phyloP scores from a whole-genome alignment of 2,113 vertebrate genomes.

The Australoheros scitulus region DNA sequence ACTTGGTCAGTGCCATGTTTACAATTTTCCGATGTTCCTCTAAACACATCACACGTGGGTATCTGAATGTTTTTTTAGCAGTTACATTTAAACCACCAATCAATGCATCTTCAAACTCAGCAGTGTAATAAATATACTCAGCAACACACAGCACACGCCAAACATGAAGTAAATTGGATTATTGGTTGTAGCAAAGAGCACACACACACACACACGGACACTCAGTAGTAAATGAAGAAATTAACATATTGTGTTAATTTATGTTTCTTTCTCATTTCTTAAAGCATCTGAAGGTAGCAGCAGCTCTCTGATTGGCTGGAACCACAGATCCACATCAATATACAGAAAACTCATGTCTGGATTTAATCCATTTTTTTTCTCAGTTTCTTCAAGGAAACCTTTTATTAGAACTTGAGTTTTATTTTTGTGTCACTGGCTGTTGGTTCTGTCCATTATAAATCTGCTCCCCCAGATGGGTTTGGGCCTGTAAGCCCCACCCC shows the following conservation, averaged over 20 bases:
- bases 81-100: neutral
- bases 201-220: neutral
- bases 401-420: no score
- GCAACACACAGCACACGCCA: neutral
- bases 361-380: neutral
- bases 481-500: neutral
- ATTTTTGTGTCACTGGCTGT: neutral
- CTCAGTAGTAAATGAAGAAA: neutral
- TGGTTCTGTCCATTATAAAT: neutral
- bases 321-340: slow-evolving; percentile 21
- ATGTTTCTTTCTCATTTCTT: neutral
- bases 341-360: neutral
- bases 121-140: neutral
- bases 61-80: neutral
- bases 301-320: slow-evolving; percentile 23
- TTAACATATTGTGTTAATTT: neutral
- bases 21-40: neutral
- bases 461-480: neutral
- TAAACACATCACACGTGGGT: neutral
- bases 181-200: neutral
- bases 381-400: neutral
- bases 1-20: no score
- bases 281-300: slow-evolving; percentile 22
- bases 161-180: neutral
- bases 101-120: neutral